Evolutionary conservation across 2,888 invertebrate genomes (phyloP).

Genomic region (Eucera pruinosa): DNA sequence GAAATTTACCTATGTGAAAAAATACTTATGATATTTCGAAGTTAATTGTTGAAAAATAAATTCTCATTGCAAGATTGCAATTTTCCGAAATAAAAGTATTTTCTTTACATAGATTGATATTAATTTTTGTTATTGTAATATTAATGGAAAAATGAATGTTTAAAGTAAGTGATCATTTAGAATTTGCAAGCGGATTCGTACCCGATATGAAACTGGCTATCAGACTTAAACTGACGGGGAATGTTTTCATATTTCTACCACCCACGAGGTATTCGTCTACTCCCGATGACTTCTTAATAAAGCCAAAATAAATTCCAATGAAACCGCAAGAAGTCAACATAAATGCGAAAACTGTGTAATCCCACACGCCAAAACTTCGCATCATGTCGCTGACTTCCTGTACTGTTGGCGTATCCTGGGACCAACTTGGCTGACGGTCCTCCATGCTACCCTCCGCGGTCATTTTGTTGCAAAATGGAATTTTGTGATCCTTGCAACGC

Average conservation of each 20-base stretch:
- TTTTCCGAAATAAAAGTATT: no score
- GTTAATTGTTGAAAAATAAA: no score
- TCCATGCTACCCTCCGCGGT: slow-evolving; percentile 69
- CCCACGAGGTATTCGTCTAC: slow-evolving; percentile 92
- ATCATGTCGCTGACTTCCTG: slow-evolving; percentile 85
- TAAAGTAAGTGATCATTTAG: background rate
- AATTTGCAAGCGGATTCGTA: slow-evolving; percentile 33
- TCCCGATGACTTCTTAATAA: slow-evolving; percentile 88
- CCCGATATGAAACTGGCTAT: slow-evolving; percentile 92
- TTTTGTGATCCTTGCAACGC: slow-evolving; percentile 51
- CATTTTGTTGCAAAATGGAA: slow-evolving; percentile 75
- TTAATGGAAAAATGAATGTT: no score
- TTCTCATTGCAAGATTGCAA: no score
- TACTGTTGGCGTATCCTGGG: slow-evolving; percentile 81
- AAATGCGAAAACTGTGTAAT: slow-evolving; percentile 91
- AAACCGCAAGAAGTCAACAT: slow-evolving; percentile 91
- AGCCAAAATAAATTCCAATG: slow-evolving; percentile 94
- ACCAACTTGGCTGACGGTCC: slow-evolving; percentile 64
- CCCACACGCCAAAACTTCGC: slow-evolving; percentile 89
- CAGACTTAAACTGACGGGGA: slow-evolving; percentile 93
- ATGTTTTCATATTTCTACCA: slow-evolving; percentile 91
- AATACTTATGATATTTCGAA: no score
- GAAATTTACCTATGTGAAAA: no score
- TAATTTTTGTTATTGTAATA: background rate
- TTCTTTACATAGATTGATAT: background rate